phyloP scores from a whole-genome alignment of 1,140 invertebrate genomes.

The Monochamus saltuarius region DNA sequence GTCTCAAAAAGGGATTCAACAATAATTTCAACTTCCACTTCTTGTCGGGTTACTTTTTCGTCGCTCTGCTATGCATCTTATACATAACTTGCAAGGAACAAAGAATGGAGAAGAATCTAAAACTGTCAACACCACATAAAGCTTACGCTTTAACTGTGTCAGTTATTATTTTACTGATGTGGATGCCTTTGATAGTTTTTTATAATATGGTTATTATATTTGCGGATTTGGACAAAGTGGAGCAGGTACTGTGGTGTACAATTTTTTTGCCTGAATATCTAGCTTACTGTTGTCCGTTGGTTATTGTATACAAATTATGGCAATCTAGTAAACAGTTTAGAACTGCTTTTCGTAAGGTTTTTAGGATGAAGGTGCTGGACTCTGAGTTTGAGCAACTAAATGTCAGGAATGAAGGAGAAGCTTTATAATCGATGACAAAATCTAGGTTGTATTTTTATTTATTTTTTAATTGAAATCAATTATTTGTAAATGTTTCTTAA shows the following conservation, averaged over 20 bases:
- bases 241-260: slow-evolving; percentile 8
- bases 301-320: slow-evolving; percentile 15
- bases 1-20: slow-evolving; percentile 3
- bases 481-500: no score
- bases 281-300: slow-evolving; percentile 15
- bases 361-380: slow-evolving; percentile 3
- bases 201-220: slow-evolving; percentile 22
- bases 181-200: slow-evolving; percentile 21
- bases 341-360: slow-evolving; percentile 19
- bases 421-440: no score
- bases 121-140: neutral
- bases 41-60: slow-evolving; percentile 4
- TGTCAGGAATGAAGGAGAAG: no score
- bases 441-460: no score
- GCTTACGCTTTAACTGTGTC: slow-evolving; percentile 5
- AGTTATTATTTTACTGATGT: slow-evolving; percentile 10
- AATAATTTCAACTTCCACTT: slow-evolving; percentile 16
- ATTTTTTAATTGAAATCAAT: no score
- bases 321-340: slow-evolving; percentile 21
- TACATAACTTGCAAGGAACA: neutral
- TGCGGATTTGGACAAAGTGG: neutral
- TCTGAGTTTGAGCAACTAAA: slow-evolving; percentile 13
- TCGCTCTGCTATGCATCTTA: neutral
- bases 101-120: neutral
- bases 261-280: slow-evolving; percentile 25